Conservation (phyloP, 2,888 invertebrate genomes). For the Subacronicta megacephala region DNA sequence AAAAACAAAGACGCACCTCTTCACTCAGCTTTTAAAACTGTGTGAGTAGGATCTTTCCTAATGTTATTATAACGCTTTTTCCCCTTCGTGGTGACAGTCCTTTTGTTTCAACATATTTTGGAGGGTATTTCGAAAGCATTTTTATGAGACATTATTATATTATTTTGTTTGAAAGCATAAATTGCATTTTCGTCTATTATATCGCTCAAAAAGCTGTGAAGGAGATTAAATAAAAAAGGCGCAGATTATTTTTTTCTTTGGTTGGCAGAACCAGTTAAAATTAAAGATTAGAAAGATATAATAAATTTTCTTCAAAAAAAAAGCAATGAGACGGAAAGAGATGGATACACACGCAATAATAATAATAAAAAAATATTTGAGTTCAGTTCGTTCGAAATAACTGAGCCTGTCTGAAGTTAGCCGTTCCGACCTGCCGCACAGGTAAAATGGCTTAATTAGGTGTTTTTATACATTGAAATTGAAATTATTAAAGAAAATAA, state of each 20-base stretch:
- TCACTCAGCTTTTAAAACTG: constrained; percentile 34
- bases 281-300: too few species aligned
- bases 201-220: constrained; percentile 6
- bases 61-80: constrained; percentile 34
- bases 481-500: too few species aligned
- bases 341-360: too few species aligned
- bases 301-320: too few species aligned
- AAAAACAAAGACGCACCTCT: constrained; percentile 18
- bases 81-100: constrained; percentile 23
- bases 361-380: too few species aligned
- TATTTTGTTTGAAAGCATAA: constrained; percentile 33
- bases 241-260: constrained; percentile 5
- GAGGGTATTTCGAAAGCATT: constrained; percentile 37
- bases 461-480: too few species aligned
- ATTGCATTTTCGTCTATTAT: constrained; percentile 42
- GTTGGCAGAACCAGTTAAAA: too few species aligned
- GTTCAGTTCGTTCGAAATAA: too few species aligned
- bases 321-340: too few species aligned
- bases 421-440: too few species aligned
- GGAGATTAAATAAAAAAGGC: constrained; percentile 10
- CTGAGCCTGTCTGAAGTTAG: too few species aligned
- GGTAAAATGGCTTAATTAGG: too few species aligned
- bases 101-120: constrained; percentile 48
- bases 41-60: constrained; percentile 24
- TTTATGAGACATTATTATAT: constrained; percentile 29